phyloP scores from a whole-genome alignment of 2,888 invertebrate genomes.

The Ellobium chinense region DNA sequence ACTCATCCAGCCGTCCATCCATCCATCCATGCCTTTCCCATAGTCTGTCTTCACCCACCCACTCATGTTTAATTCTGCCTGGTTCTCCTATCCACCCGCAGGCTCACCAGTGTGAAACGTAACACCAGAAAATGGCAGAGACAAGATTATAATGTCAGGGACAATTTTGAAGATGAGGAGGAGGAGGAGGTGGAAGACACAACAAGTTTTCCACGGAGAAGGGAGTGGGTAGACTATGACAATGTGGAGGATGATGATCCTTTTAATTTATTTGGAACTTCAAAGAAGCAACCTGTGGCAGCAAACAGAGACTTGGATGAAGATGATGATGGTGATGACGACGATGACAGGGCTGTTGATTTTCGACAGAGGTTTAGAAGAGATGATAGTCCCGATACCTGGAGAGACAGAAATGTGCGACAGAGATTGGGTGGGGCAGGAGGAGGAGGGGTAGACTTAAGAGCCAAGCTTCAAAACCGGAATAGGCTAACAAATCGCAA shows the following conservation, averaged over 20 bases:
- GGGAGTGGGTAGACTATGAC: slow-evolving; percentile 39
- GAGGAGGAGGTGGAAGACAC: slow-evolving; percentile 36
- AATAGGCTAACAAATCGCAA: slow-evolving; percentile 19
- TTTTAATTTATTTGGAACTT: slow-evolving; percentile 42
- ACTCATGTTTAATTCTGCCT: too few species aligned
- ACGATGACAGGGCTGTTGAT: neutral
- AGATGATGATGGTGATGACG: slow-evolving; percentile 93
- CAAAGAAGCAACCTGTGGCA: neutral
- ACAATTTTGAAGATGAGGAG: slow-evolving; percentile 72
- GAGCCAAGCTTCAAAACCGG: slow-evolving; percentile 26
- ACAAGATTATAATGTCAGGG: slow-evolving; percentile 82
- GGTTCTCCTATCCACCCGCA: too few species aligned
- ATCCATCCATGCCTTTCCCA: too few species aligned
- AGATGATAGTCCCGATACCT: neutral
- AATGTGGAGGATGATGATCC: slow-evolving; percentile 46
- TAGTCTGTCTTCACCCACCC: too few species aligned
- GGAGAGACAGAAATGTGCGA: neutral
- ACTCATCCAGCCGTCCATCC: too few species aligned
- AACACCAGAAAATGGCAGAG: slow-evolving; percentile 4
- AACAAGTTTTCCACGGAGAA: neutral
- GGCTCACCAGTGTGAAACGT: neutral
- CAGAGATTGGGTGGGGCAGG: neutral
- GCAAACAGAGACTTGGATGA: slow-evolving; percentile 91
- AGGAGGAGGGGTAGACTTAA: slow-evolving; percentile 10
- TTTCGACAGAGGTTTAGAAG: neutral